Conservation (phyloP, 2,797 vertebrate species). For the Dicrostonyx torquatus region DNA sequence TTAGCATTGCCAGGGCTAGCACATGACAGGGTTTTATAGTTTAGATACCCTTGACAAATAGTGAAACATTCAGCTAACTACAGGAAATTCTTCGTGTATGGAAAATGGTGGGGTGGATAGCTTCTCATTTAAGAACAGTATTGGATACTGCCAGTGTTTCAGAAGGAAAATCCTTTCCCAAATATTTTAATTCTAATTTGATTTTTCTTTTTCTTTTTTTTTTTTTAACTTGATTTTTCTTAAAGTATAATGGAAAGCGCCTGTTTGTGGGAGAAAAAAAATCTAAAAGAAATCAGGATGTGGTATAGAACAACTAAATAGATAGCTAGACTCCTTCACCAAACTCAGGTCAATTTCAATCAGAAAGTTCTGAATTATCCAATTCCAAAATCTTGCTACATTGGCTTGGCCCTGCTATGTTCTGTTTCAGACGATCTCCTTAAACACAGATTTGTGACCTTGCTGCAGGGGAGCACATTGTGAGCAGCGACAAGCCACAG, state of each 20-base stretch:
- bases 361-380: constrained; percentile 18
- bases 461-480: neutral
- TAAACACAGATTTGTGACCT: constrained; percentile 22
- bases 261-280: neutral
- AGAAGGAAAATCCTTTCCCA: constrained; percentile 5
- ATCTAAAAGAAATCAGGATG: neutral
- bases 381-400: constrained; percentile 40
- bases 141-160: neutral
- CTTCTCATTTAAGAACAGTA: neutral
- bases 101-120: neutral
- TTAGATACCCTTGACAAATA: constrained; percentile 23
- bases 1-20: neutral
- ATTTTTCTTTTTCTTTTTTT: no score
- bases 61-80: constrained; percentile 27
- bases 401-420: neutral
- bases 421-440: constrained; percentile 1
- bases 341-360: constrained; percentile 19
- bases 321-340: neutral
- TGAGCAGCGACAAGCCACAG: neutral
- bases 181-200: neutral
- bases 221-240: no score
- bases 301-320: neutral
- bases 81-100: neutral
- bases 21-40: neutral
- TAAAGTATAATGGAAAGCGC: constrained; percentile 17